Evolutionary conservation across 1,140 invertebrate species (phyloP).

Genomic region (Araneus ventricosus): DNA sequence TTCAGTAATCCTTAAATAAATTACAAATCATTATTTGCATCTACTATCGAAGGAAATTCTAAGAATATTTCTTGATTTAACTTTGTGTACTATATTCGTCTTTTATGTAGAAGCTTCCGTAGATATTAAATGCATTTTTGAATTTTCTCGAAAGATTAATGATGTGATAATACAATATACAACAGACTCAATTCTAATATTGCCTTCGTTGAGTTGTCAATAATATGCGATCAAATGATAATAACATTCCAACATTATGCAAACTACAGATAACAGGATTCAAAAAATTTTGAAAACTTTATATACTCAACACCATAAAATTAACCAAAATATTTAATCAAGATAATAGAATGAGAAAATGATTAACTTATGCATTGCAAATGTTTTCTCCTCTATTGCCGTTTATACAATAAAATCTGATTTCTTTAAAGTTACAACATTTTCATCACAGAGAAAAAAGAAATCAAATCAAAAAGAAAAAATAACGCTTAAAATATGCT

Average conservation of each 20-base stretch:
- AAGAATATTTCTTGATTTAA: too few relatives aligned
- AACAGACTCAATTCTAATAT: too few relatives aligned
- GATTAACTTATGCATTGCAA: constrained; percentile 12
- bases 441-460: background rate
- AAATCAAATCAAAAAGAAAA: constrained; percentile 1
- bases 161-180: too few relatives aligned
- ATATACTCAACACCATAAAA: constrained; percentile 20
- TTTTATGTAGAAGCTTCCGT: too few relatives aligned
- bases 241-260: background rate
- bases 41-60: too few relatives aligned
- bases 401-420: background rate
- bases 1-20: too few relatives aligned
- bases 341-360: background rate
- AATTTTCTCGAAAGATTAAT: too few relatives aligned
- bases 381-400: background rate
- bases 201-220: too few relatives aligned
- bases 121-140: too few relatives aligned
- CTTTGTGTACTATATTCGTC: too few relatives aligned
- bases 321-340: background rate
- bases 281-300: background rate
- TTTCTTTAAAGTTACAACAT: background rate
- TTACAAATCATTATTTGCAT: too few relatives aligned
- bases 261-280: background rate
- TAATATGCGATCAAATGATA: too few relatives aligned
- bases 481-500: background rate